phyloP scores from a whole-genome alignment of 2,113 vertebrate genomes.

The Bombycilla garrulus region DNA sequence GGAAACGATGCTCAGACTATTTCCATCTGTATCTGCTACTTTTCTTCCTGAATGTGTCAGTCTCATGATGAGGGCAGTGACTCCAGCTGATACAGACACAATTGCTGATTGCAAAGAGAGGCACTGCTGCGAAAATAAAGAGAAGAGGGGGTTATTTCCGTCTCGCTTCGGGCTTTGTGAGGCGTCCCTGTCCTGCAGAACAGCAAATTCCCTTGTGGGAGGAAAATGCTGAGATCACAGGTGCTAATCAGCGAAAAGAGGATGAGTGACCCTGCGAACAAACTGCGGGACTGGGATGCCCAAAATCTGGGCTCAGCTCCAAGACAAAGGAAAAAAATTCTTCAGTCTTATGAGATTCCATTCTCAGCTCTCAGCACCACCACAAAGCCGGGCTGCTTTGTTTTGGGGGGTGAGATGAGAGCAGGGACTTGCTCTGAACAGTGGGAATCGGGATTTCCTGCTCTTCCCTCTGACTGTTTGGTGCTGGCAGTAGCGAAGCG shows the following conservation, averaged over 20 bases:
- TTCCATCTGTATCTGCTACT: neutral
- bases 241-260: neutral
- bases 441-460: neutral
- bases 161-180: accelerated
- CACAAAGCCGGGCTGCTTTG: accelerated
- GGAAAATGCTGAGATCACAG: neutral
- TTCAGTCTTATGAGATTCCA: neutral
- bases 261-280: neutral
- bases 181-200: neutral
- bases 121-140: neutral
- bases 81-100: constrained; percentile 17
- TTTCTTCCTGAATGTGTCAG: constrained; percentile 40
- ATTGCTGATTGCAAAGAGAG: constrained; percentile 34
- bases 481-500: neutral
- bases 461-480: neutral
- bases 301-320: neutral
- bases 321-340: neutral
- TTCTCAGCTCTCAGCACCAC: neutral
- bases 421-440: neutral
- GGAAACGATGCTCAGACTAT: constrained; percentile 24
- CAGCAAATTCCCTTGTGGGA: neutral
- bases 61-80: constrained; percentile 3
- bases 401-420: neutral
- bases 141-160: neutral
- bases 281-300: neutral